A percentile compares a stretch with the other conserved stretches of the same genome.
These are phyloP conservation scores for Glossophaga mutica DNA, from an alignment of 2,797 vertebrate genomes.

Conservation along the genomic window DNA sequence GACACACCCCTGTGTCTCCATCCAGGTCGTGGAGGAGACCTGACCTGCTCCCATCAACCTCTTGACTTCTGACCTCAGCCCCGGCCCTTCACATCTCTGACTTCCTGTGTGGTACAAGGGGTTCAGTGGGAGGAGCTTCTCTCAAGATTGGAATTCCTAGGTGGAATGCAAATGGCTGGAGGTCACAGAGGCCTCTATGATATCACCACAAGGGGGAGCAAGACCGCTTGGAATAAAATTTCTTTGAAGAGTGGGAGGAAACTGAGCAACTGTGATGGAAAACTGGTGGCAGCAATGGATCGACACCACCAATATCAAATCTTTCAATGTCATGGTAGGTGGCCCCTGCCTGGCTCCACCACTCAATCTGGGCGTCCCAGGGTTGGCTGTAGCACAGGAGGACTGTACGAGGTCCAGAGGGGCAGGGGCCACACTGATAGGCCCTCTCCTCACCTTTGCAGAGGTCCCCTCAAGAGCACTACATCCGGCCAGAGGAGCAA, in stretches of 20 bases:
- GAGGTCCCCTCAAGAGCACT: not conserved
- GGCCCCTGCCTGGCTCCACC: not conserved
- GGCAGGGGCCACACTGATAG: not conserved
- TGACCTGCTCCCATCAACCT: not conserved
- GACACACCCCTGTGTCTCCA: not conserved
- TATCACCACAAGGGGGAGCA: conserved; percentile 30
- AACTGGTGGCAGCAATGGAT: not conserved
- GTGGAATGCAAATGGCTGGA: conserved; percentile 36
- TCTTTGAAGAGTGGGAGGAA: not conserved
- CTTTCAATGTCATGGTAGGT: not conserved
- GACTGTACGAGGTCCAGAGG: not conserved
- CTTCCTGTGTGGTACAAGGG: not conserved
- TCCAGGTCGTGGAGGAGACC: not conserved
- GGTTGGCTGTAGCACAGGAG: not conserved
- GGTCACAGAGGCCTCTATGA: conserved; percentile 63
- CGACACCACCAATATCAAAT: not conserved
- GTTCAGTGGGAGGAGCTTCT: not conserved
- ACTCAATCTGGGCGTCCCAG: not conserved
- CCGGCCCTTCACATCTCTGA: not conserved
- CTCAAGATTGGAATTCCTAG: not conserved
- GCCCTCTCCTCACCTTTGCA: not conserved
- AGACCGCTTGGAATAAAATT: not conserved
- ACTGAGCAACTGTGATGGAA: not conserved
- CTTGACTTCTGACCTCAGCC: not conserved
- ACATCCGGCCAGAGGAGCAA: not conserved